Evolutionary conservation across 2,797 vertebrate species (phyloP), one percentile per base, ranked within the genome.

Genomic region (Pseudochaenichthys georgianus): DNA sequence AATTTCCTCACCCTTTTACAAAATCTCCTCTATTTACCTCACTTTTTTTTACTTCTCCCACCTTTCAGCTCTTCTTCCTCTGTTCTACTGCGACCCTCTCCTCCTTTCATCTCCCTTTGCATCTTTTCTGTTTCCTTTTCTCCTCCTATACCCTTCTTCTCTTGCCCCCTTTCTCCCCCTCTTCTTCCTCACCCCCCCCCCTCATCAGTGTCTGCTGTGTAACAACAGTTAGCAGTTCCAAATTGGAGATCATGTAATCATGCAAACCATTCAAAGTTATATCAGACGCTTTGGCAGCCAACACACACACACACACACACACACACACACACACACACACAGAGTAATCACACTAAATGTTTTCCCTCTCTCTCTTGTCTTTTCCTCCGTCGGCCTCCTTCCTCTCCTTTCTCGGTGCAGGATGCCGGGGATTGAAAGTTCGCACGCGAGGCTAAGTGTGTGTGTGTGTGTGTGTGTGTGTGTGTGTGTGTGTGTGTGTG

Each of bases 391-490:
- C 66, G 64, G 80, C 70, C 88, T 87, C 78, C 85, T 90, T 88
- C 89, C 89, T 89, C 82, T 87, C 76, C 75, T 83, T 86, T 85
- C 82, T 84, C 74, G 19, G 65, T 67, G 81, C 89, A 89, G 90
- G 89, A 91, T 93, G 89, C 59, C 13, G 62, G 78, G 59, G 87
- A 87, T 88, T 87, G 85, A 92, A 90, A 88, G 90, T 91, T 91
- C 60, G 85, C 90, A 91, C 89, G 90, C 88, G 59, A 91, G 67
- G 72, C 83, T 80, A 72, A n/a, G 45, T 69, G 75, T 78, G 83
- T 87, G 70, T 85, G 82, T 83, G 28, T 65, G 58, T 63, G 23
- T 52, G 15, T 28, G 43, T 38, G 34, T 46, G n/a, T 19, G 54
- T 54, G 48, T 57, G 54, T 66, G 47, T 76, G 34, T 57, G 50